Conservation (phyloP, 2,888 invertebrate genomes). For the Villa cingulata region DNA sequence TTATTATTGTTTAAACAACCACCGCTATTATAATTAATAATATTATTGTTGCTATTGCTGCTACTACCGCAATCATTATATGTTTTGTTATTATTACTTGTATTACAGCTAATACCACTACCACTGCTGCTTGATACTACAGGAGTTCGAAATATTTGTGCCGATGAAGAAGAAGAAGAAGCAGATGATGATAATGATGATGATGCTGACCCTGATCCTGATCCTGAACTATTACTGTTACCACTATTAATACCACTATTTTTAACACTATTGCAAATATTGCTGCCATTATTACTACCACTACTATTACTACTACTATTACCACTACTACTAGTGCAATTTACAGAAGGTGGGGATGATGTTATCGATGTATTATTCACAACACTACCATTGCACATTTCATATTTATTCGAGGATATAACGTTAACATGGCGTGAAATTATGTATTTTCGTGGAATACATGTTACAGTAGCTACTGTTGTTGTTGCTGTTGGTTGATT, state of each 20-base stretch:
- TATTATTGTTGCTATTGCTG: background rate
- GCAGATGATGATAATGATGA: background rate
- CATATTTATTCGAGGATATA: conserved; percentile 24
- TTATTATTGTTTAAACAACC: background rate
- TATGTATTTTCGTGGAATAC: conserved; percentile 27
- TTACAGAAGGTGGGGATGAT: background rate
- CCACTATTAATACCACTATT: background rate
- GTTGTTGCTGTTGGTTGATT: conserved; percentile 10
- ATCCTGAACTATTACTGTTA: background rate
- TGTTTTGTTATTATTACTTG: background rate
- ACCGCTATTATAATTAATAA: no score
- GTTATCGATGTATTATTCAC: conserved; percentile 6
- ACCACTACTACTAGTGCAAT: background rate
- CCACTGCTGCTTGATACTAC: conserved; percentile 28
- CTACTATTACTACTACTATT: background rate
- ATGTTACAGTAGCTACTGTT: conserved; percentile 8
- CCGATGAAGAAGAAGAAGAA: background rate
- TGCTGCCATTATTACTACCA: background rate
- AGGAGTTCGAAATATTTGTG: conserved; percentile 24
- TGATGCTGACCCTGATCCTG: background rate
- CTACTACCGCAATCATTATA: background rate
- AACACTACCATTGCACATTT: conserved; percentile 2
- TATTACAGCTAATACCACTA: background rate
- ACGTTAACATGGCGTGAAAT: conserved; percentile 31
- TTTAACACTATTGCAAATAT: background rate